Evolutionary conservation across 2,113 vertebrate species (phyloP).

Genomic region (Columba janthina): DNA sequence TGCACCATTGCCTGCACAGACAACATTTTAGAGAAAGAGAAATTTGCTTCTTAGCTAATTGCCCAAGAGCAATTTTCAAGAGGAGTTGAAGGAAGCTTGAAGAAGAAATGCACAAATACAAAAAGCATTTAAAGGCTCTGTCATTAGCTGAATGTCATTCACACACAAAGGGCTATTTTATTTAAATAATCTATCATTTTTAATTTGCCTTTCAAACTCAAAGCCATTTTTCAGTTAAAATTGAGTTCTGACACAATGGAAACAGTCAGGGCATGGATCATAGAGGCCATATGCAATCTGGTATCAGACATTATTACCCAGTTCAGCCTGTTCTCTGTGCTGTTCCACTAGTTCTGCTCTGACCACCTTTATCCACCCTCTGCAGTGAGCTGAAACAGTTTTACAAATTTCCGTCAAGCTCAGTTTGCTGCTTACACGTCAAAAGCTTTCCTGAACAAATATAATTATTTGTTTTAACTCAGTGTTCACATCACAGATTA

Average conservation of each 20-base stretch:
- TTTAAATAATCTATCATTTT: constrained; percentile 18
- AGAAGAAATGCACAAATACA: not conserved
- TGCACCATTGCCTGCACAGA: not conserved
- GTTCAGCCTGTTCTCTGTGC: not conserved
- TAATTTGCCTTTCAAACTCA: not conserved
- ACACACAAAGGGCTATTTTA: not conserved
- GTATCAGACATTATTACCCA: not conserved
- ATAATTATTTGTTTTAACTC: not conserved
- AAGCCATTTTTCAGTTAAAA: constrained; percentile 2
- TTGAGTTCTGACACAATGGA: not conserved
- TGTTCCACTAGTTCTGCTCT: not conserved
- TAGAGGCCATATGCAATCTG: not conserved
- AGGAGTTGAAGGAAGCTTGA: not conserved
- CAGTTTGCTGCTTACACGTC: not conserved
- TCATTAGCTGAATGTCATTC: not conserved
- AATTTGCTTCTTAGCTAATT: not conserved
- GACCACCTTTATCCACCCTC: not conserved
- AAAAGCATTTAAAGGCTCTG: not conserved
- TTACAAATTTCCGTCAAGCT: not conserved
- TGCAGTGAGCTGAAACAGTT: not conserved
- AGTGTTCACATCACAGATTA: not conserved
- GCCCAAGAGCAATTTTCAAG: not conserved
- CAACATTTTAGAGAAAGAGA: not conserved
- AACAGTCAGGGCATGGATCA: not conserved
- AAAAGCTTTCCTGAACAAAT: not conserved